These are phyloP conservation scores for Mobula hypostoma DNA, from an alignment of 2,113 vertebrate species.

Conservation along the genomic window DNA sequence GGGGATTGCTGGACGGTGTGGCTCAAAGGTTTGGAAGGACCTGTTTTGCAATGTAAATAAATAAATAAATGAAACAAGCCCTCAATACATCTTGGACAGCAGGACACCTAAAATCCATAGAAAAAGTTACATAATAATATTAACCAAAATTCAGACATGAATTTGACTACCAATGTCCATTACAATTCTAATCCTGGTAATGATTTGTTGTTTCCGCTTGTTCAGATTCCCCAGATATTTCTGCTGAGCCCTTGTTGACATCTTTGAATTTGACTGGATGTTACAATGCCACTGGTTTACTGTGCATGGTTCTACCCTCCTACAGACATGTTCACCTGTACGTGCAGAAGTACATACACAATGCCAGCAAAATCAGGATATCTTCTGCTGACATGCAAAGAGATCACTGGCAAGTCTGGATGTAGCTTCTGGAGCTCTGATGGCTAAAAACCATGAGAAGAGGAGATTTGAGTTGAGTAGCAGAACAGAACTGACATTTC, in stretches of 20 bases:
- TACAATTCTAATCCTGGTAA: background rate
- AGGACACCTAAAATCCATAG: background rate
- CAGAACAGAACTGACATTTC: background rate
- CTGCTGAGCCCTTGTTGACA: background rate
- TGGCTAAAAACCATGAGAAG: background rate
- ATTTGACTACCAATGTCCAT: background rate
- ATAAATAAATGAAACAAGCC: background rate
- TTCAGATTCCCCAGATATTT: background rate
- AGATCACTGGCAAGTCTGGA: background rate
- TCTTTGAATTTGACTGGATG: background rate
- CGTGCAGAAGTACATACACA: background rate
- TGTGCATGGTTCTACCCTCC: background rate
- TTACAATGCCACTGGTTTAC: background rate
- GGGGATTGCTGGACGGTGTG: too few relatives aligned
- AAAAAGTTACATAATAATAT: background rate
- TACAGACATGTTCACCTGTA: background rate
- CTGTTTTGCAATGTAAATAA: too few relatives aligned
- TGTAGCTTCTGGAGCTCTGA: background rate
- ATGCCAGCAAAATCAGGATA: background rate
- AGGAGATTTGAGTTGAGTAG: conserved; percentile 9
- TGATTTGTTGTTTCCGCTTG: background rate
- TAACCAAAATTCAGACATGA: background rate
- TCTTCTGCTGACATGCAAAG: background rate
- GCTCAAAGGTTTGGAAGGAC: too few relatives aligned
- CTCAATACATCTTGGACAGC: background rate